Percentiles rank a stretch among this genome's conserved stretches.
These are phyloP conservation scores for Sphenodon punctatus DNA, from an alignment of 2,797 vertebrate species.

Conservation along the genomic window DNA sequence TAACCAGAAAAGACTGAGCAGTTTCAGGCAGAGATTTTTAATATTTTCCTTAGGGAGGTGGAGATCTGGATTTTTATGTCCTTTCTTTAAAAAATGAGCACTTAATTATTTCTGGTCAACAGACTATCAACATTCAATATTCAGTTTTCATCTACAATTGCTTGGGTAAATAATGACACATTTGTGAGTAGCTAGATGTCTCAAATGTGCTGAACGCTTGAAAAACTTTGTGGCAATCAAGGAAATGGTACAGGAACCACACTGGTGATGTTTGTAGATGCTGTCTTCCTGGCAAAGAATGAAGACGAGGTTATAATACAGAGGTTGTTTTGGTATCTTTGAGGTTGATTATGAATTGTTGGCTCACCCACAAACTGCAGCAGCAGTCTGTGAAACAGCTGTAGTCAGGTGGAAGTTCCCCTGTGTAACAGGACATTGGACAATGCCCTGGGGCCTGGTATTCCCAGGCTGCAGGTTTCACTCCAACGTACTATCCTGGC, in stretches of 20 bases:
- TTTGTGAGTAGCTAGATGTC: too few relatives aligned
- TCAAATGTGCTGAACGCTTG: background rate
- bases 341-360: accelerated
- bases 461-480: too few relatives aligned
- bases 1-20: background rate
- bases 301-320: background rate
- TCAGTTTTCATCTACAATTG: too few relatives aligned
- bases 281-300: background rate
- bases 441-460: too few relatives aligned
- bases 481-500: too few relatives aligned
- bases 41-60: background rate
- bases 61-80: background rate
- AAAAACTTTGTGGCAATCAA: too few relatives aligned
- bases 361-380: background rate
- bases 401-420: too few relatives aligned
- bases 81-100: background rate
- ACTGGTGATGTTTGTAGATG: background rate
- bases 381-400: too few relatives aligned
- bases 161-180: too few relatives aligned
- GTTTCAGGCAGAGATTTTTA: background rate
- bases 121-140: too few relatives aligned
- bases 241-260: background rate
- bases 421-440: too few relatives aligned
- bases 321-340: background rate
- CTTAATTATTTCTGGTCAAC: too few relatives aligned